These are phyloP conservation scores for Poeciliopsis turrubarensis DNA, from an alignment of 2,113 vertebrate species.

Conservation along the genomic window DNA sequence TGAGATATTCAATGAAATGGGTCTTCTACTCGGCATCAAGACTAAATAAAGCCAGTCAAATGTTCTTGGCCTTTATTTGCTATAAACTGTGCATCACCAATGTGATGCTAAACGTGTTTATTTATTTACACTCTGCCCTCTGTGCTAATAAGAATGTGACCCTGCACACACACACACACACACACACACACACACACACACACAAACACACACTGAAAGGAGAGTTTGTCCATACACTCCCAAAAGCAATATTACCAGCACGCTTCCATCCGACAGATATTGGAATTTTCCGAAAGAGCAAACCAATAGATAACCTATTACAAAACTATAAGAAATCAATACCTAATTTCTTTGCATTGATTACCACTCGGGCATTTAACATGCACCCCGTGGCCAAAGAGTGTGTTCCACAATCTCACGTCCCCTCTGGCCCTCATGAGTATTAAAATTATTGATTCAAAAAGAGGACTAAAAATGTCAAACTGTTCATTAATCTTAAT, in stretches of 20 bases:
- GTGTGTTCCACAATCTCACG: slow-evolving; percentile 81
- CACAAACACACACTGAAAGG: slow-evolving; percentile 28
- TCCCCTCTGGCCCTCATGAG: slow-evolving; percentile 83
- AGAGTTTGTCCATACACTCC: slow-evolving; percentile 21
- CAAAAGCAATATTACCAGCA: slow-evolving; percentile 78
- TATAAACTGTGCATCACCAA: slow-evolving; percentile 63
- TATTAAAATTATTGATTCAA: slow-evolving; percentile 89
- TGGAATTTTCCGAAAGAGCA: slow-evolving; percentile 94
- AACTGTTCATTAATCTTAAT: slow-evolving; percentile 88
- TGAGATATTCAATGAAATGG: neutral
- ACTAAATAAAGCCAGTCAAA: slow-evolving; percentile 36
- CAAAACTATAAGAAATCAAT: slow-evolving; percentile 94
- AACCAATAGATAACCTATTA: slow-evolving; percentile 95
- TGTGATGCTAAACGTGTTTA: slow-evolving; percentile 71
- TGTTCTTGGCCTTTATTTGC: slow-evolving; percentile 40
- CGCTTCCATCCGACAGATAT: slow-evolving; percentile 88
- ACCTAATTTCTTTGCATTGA: slow-evolving; percentile 97
- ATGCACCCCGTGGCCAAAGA: slow-evolving; percentile 85
- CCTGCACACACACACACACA: slow-evolving; percentile 45
- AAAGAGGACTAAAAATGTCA: slow-evolving; percentile 89
- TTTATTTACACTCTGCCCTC: slow-evolving; percentile 84
- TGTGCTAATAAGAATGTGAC: slow-evolving; percentile 88
- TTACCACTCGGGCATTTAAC: slow-evolving; percentile 94
- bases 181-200: slow-evolving; percentile 39
- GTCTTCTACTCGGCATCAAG: slow-evolving; percentile 5